Base-by-base conservation (phyloP, 2,113 vertebrate species). In the Carlito syrichta region DNA sequence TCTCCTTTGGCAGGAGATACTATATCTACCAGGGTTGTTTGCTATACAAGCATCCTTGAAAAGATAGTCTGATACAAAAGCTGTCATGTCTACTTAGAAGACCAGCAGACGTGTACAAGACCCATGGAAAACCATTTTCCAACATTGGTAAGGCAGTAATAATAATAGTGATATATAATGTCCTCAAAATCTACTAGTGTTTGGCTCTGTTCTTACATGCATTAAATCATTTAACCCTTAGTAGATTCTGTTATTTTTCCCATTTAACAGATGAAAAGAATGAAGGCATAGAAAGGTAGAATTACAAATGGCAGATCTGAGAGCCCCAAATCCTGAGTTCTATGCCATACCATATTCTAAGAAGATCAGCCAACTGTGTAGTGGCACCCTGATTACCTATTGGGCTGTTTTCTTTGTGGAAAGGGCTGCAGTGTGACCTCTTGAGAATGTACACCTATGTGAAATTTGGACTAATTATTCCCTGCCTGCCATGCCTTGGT, bases 11-110 rank as follows among this genome's bases (percentile, higher is more conserved):
- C 95, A 20, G 56, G 3, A 77, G 45, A 30, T 2, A 16, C 43
- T 48, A 3, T 60, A 14, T 94, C 78, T 97, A 91, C 35, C 48
- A n/a, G 88, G 48, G 27, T 7, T 62, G 25, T 68, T 93, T 84
- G 52, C 62, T 92, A 1, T 58, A 52, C 38, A 63, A 78, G 83
- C 30, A 83, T 68, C 54, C 30, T 86, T 56, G 48, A n/a, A 74
- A 48, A 86, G 50, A 52, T 13, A 58, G 32, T 52, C 68, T 85
- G 35, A 32, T 27, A 73, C 19, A 54, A 48, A 87, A 78, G 25
- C 43, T 23, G 27, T 52, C 78, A 10, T 13, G 9, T 56, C 56
- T 74, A 1, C 38, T 76, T 63, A 45, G 50, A 96, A 86, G 50
- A 45, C 27, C 85, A 87, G 52, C 43, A 73, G 78, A 85, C 85